These are phyloP conservation scores for Syrphus vitripennis DNA, from an alignment of 2,888 invertebrate genomes.

Conservation along the genomic window DNA sequence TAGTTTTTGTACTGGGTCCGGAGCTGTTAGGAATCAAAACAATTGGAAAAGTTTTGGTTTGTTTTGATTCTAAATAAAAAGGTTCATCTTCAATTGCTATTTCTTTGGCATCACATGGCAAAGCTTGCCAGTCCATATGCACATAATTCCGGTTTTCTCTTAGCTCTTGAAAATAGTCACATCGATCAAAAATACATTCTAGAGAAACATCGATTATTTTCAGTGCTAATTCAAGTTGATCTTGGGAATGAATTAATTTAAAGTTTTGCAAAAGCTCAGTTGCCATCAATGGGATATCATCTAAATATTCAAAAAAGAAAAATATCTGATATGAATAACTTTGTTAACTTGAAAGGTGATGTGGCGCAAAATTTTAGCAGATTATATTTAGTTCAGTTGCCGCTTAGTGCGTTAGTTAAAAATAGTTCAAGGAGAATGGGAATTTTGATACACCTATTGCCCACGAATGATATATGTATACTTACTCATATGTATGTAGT, in stretches of 20 bases:
- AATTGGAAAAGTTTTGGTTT: slow-evolving; percentile 76
- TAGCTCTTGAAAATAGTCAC: slow-evolving; percentile 75
- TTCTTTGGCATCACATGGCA: slow-evolving; percentile 77
- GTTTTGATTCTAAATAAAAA: slow-evolving; percentile 76
- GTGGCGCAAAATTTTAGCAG: too few relatives aligned
- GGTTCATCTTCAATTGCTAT: slow-evolving; percentile 76
- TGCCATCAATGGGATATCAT: slow-evolving; percentile 70
- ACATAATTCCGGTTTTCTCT: slow-evolving; percentile 75
- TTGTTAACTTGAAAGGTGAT: too few relatives aligned
- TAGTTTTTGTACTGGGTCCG: slow-evolving; percentile 74
- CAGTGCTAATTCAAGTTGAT: slow-evolving; percentile 76
- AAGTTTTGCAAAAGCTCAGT: slow-evolving; percentile 72
- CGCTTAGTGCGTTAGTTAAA: too few relatives aligned
- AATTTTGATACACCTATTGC: too few relatives aligned
- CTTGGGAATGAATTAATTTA: slow-evolving; percentile 74
- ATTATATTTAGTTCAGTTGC: too few relatives aligned
- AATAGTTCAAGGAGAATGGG: too few relatives aligned
- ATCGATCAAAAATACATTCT: slow-evolving; percentile 71
- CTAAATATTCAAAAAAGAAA: background rate
- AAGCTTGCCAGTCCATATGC: slow-evolving; percentile 77
- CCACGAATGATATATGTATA: too few relatives aligned
- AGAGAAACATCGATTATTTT: slow-evolving; percentile 75
- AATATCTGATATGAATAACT: background rate
- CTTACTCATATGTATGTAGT: too few relatives aligned
- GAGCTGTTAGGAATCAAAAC: slow-evolving; percentile 76